Evolutionary conservation across 1,140 invertebrate genomes (phyloP).

Genomic region (Lasaia peninsularis): DNA sequence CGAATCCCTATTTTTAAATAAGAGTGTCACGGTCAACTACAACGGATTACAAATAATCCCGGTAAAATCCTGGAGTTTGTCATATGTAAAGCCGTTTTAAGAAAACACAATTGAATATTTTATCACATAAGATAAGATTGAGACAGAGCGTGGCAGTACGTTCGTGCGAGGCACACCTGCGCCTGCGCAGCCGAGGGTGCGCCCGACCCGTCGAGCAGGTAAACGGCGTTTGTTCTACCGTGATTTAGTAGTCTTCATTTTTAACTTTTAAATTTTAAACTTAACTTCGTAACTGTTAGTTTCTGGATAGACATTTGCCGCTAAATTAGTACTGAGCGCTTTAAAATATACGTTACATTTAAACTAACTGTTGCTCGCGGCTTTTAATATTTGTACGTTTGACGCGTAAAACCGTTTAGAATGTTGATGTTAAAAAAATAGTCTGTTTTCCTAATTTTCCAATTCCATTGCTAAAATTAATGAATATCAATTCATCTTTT

Average conservation of each 20-base stretch:
- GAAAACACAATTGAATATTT: conserved; percentile 1
- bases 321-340: too few relatives aligned
- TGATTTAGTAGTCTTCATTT: background rate
- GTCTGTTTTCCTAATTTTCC: too few relatives aligned
- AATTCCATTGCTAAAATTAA: too few relatives aligned
- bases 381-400: too few relatives aligned
- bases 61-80: background rate
- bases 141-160: conserved; percentile 19
- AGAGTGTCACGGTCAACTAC: too few relatives aligned
- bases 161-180: conserved; percentile 55
- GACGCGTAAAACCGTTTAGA: too few relatives aligned
- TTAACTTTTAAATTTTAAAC: background rate
- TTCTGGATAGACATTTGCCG: background rate
- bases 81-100: background rate
- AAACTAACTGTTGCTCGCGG: too few relatives aligned
- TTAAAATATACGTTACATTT: too few relatives aligned
- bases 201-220: conserved; percentile 46
- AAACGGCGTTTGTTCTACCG: conserved; percentile 33
- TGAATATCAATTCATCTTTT: too few relatives aligned
- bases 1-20: too few relatives aligned
- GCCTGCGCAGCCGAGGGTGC: conserved; percentile 57
- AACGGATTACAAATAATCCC: too few relatives aligned
- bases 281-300: background rate
- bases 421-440: too few relatives aligned
- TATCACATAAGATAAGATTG: conserved; percentile 12